Percentiles rank a stretch among this genome's conserved stretches.
Evolutionary conservation across 2,888 invertebrate species (phyloP).

Genomic region (Eristalis tenax): DNA sequence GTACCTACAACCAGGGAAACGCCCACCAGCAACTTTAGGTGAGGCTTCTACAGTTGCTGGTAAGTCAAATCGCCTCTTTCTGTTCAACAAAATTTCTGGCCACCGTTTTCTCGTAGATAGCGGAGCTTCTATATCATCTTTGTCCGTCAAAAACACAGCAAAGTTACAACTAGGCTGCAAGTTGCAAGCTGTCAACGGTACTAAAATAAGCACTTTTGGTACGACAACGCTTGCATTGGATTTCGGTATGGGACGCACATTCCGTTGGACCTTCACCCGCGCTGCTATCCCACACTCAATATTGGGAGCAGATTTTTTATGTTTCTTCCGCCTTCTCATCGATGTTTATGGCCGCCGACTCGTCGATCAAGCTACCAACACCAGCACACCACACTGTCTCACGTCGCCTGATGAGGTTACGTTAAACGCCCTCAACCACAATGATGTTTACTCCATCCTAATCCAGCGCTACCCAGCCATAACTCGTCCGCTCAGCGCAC

Average conservation of each 20-base stretch:
- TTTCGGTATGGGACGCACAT: too few relatives aligned
- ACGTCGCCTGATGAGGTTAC: background rate
- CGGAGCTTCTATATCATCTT: conserved; percentile 14
- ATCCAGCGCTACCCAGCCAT: background rate
- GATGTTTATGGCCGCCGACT: background rate
- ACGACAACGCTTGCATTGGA: too few relatives aligned
- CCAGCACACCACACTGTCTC: background rate
- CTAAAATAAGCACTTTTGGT: too few relatives aligned
- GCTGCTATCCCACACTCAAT: too few relatives aligned
- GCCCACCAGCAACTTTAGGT: too few relatives aligned
- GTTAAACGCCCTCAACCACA: conserved; percentile 6
- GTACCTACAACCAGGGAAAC: background rate
- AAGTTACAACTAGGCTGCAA: conserved; percentile 3
- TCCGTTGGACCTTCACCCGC: too few relatives aligned
- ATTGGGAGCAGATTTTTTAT: conserved; percentile 5
- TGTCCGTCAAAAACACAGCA: conserved; percentile 14
- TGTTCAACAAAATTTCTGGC: conserved; percentile 22
- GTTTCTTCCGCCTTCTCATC: background rate
- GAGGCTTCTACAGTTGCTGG: too few relatives aligned
- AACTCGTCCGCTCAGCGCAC: background rate
- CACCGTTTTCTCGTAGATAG: conserved; percentile 33
- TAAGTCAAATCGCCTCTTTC: conserved; percentile 10
- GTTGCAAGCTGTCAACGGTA: too few relatives aligned
- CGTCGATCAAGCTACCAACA: conserved; percentile 1
- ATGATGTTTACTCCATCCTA: background rate